Base-by-base conservation (phyloP, 2,888 invertebrate genomes). In the Matsumyia berberina region DNA sequence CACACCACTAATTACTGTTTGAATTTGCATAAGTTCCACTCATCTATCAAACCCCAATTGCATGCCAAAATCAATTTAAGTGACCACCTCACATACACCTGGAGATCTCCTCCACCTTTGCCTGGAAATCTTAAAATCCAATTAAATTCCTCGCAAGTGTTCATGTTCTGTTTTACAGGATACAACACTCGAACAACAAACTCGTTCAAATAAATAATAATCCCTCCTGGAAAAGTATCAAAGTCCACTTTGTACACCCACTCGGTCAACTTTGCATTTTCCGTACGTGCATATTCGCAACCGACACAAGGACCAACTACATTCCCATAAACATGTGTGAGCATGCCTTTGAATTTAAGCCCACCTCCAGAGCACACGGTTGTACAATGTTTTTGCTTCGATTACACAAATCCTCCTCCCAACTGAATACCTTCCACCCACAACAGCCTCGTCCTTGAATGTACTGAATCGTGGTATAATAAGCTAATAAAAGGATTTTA, bases 401-500 rank as follows among this genome's bases (percentile, higher is more conserved):
- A 11, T 12, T 29, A 1, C 24, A 17, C 33, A 31, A 53, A 44
- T 55, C 15, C 17, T 35, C 29, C 5, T 9, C 37, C 42, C 46
- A 53, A 11, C 42, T 29, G 0, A 9, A 17, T 12, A n/a, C 53
- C 62, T 55, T 62, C 24, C 53, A 51, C 42, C 35, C 42, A 55
- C 35, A 57, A 44, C n/a, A 7, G 73, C 57, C 57, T 33, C 66
- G n/a, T 66, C 35, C 33, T 44, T 24, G 24, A 24, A 24, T 24
- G 24, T 37, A 15, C 73, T 51, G 55, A 46, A 42, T 55, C 44
- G 17, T 29, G 49, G 62, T 60, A 70, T 77, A 83, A 79, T 83
- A 79, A 73, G 73, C 69, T 69, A 79, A 79, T 83, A 78, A 83
- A 79, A 73, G 79, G 67, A 83, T 79, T 79, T 73, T 51, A 73